Base-by-base conservation (phyloP, 2,113 vertebrate genomes). In the Neotoma lepida region DNA sequence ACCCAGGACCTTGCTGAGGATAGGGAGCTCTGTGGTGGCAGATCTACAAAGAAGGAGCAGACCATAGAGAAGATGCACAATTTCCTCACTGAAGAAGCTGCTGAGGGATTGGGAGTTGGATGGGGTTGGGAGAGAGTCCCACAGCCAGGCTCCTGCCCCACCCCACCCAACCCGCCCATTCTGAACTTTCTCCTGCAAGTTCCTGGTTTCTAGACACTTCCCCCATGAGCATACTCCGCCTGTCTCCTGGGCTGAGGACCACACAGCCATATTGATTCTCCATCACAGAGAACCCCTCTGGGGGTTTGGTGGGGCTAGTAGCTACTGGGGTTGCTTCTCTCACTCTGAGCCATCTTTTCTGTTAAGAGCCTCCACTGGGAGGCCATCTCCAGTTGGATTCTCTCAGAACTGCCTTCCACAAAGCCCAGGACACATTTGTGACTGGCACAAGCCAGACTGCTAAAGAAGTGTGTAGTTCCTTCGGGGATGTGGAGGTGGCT, bases 241-340 rank as follows among this genome's bases (percentile, higher is more conserved):
- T 20, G 86, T 35, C 46, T 0, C 39, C 70, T 80, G 66, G 24
- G 24, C 56, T 71, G 24, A 39, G 35, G 35, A 26, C 89, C 20
- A 13, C 0, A 5, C 20, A 35, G 73, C 49, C 39, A 0, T 30
- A 2, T 46, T 4, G 35, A 56, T 30, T 76, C 61, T 64, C 41
- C 39, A 18, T 30, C 1, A 0, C 1, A 0, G 0, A 24, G 81
- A n/a, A n/a, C n/a, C n/a, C 18, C 94, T 30, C 33, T 1, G 14
- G 39, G 35, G 71, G 20, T 1, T n/a, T 12, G 6, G 13, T 41
- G 80, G 39, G 35, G 15, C 56, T 28, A 61, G 39, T 15, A 61
- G 39, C n/a, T 28, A 2, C n/a, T 26, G 24, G 54, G 54, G 15
- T 41, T 41, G 58, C 2, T 35, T n/a, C 46, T 54, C 5, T 73